Base-by-base conservation (phyloP, 2,113 vertebrate genomes). In the Buteo buteo region DNA sequence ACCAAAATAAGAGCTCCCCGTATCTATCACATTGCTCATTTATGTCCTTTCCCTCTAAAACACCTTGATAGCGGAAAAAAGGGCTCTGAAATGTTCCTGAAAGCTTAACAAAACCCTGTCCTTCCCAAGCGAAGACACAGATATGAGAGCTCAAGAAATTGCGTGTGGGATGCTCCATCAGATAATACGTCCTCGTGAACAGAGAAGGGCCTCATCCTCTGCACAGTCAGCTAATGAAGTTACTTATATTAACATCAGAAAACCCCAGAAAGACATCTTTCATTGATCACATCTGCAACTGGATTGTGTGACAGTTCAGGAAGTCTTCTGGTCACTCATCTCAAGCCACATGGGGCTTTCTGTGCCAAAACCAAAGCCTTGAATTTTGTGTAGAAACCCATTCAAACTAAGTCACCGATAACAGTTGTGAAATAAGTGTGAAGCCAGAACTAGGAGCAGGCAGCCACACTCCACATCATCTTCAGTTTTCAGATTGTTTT, bases 21-120 rank as follows among this genome's bases (percentile, higher is more conserved):
- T 82, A 90, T 93, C 94, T 91, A 91, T 91, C 95, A 80, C 59
- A 55, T 71, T 90, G 84, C 74, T 91, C 87, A 29, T 93, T 94
- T 94, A 66, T 70, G 50, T 19, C 67, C 74, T 93, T 90, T 95
- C 79, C 34, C 42, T 90, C 82, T 94, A 80, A 91, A 96, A 96
- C 81, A 95, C 89, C 95, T 95, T 96, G 87, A 86, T 49, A 90
- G 58, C 0, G 0, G 84, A 71, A 82, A 84, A 94, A 57, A 20
- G 28, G 34, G 25, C 26, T 85, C 74, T 69, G 58, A 85, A 88
- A 62, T 28, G 32, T 55, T 85, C 50, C 58, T 72, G 84, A 82
- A 88, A 85, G 89, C 87, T 91, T 91, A 90, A 88, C 74, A 94
- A 87, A 93, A 8, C 59, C 44, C 38, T 47, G 20, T 40, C 28